These are phyloP conservation scores for Penaeus vannamei DNA, from an alignment of 1,140 invertebrate genomes.

Conservation along the genomic window DNA sequence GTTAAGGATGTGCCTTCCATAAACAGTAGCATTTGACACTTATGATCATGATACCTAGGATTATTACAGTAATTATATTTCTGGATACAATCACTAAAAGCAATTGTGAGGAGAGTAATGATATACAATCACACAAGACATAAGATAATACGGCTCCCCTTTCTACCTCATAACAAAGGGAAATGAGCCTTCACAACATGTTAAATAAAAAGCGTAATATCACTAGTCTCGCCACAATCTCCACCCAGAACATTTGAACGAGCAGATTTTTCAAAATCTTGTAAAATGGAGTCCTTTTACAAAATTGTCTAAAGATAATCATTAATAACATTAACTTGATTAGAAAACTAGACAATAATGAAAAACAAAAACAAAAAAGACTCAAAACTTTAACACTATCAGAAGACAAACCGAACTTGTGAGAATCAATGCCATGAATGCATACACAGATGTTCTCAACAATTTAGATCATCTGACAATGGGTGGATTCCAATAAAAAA, in stretches of 20 bases:
- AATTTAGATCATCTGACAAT: no score
- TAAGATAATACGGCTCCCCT: neutral
- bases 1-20: slow-evolving; percentile 49
- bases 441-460: no score
- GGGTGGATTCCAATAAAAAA: no score
- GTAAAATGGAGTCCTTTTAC: slow-evolving; percentile 38
- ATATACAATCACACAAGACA: slow-evolving; percentile 32
- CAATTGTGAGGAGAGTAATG: slow-evolving; percentile 57
- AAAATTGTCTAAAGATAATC: slow-evolving; percentile 36
- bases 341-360: neutral
- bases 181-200: slow-evolving; percentile 1
- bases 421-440: no score
- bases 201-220: slow-evolving; percentile 36
- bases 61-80: slow-evolving; percentile 38
- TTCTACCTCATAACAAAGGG: slow-evolving; percentile 6
- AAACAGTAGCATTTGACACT: slow-evolving; percentile 56
- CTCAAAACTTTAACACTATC: neutral
- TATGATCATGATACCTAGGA: slow-evolving; percentile 58
- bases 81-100: slow-evolving; percentile 60
- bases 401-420: no score
- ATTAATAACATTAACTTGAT: slow-evolving; percentile 6
- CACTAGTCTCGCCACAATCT: slow-evolving; percentile 53
- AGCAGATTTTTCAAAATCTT: slow-evolving; percentile 47
- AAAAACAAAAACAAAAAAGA: neutral
- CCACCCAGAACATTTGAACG: slow-evolving; percentile 51